Conservation (phyloP, 2,797 vertebrate genomes). For the Danio jaintianensis region DNA sequence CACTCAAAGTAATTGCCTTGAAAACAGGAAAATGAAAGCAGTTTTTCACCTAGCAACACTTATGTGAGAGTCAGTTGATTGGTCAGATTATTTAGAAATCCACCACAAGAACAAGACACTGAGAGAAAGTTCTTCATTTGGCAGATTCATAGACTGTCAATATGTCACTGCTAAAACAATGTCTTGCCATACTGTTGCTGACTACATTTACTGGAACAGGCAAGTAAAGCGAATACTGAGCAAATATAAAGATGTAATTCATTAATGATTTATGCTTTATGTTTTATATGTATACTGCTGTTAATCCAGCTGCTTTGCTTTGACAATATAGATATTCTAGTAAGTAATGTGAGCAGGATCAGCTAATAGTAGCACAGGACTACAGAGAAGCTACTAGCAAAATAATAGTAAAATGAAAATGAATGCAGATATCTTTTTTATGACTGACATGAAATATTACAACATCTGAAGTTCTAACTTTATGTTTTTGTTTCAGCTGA, state of each 20-base stretch:
- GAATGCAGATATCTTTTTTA: neutral
- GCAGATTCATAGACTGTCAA: neutral
- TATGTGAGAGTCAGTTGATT: neutral
- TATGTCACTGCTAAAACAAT: neutral
- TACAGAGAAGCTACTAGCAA: neutral
- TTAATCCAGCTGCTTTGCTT: neutral
- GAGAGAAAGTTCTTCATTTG: neutral
- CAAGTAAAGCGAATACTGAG: neutral
- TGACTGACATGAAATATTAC: neutral
- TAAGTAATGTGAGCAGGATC: neutral
- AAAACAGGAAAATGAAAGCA: neutral
- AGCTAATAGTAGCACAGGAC: neutral
- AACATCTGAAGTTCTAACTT: neutral
- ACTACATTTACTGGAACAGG: constrained; percentile 7
- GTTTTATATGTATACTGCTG: too few species aligned
- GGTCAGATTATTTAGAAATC: neutral
- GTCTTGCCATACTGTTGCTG: neutral
- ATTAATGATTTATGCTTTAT: too few species aligned
- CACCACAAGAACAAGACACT: neutral
- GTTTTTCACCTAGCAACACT: constrained; percentile 4
- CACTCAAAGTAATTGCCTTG: neutral
- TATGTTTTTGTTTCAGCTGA: constrained; percentile 8
- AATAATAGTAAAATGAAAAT: neutral
- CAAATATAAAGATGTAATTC: neutral
- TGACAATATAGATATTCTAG: neutral